Percentiles rank a stretch among this genome's conserved stretches.
phyloP scores from a whole-genome alignment of 2,797 vertebrate genomes.

The Benthosema pterotum region DNA sequence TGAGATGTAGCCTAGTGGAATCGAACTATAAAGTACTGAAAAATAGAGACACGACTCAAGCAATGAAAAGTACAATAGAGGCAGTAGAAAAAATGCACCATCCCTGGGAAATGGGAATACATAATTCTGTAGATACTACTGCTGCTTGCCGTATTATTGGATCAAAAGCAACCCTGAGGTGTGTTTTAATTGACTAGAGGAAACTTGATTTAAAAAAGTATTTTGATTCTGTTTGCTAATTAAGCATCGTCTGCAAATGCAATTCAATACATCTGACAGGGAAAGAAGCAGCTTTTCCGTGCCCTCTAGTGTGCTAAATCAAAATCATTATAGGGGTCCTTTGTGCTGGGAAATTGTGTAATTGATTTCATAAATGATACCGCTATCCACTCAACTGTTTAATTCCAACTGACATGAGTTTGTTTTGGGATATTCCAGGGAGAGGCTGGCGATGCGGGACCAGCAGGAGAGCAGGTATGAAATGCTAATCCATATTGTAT shows the following conservation, averaged over 20 bases:
- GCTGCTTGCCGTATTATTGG: not conserved
- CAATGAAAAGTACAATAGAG: no score
- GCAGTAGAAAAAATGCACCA: no score
- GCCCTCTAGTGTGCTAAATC: slow-evolving; percentile 52
- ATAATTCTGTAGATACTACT: not conserved
- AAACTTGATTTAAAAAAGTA: not conserved
- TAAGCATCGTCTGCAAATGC: not conserved
- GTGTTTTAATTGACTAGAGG: not conserved
- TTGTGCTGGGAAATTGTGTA: slow-evolving; percentile 1
- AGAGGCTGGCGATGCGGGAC: slow-evolving; percentile 86
- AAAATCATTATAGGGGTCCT: slow-evolving; percentile 4
- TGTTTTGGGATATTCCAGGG: slow-evolving; percentile 78
- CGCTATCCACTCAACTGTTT: slow-evolving; percentile 11
- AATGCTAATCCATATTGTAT: not conserved
- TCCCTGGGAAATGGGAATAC: no score
- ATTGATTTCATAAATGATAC: slow-evolving; percentile 7
- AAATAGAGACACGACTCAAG: no score
- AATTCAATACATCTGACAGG: not conserved
- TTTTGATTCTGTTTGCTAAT: not conserved
- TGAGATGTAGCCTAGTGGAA: no score
- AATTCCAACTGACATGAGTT: slow-evolving; percentile 14
- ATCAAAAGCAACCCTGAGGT: not conserved
- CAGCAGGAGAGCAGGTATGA: slow-evolving; percentile 93
- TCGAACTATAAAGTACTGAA: not conserved
- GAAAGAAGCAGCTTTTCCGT: slow-evolving; percentile 29